Evolutionary conservation across 1,140 invertebrate genomes (phyloP), one percentile per base, ranked within the genome.

Genomic region (Brachionus paranguensis): DNA sequence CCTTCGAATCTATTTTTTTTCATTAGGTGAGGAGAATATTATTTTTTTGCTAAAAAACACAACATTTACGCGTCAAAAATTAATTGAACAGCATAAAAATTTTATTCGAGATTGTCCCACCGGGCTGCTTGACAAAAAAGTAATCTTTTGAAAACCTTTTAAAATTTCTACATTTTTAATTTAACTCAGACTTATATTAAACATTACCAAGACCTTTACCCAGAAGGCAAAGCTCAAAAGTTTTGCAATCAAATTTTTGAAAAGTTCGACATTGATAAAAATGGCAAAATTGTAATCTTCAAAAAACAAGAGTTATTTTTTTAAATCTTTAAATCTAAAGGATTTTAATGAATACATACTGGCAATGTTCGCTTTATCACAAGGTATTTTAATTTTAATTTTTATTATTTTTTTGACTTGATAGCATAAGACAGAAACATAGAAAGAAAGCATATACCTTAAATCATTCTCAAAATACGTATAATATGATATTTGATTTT

Each of bases 311-410:
- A 68, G 24, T 33, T 45, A 45, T 68, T 68, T 68, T 33, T 10
- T 33, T 68, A 0, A 65, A 37, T 33, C 11, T 33, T 37, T 68
- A 33, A 24, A 24, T 33, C 33, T 33, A 3, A 37, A 72, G 68
- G 68, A 84, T 74, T 84, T 84, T 84, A 43, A n/a, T 6, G 83
- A 84, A 37, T 84, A 43, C 20, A 27, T 84, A 17, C 10, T 84
- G n/a, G 83, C 83, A 10, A 70, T 74, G 37, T 47, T 27, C n/a
- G 12, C 53, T 29, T 24, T 55, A 0, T 50, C 83, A 37, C 64
- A 84, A 11, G 83, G 83, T 55, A 43, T 33, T 64, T 37, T 27
- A 7, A 60, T 24, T 60, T 24, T 60, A 10, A 45, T 72, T 41
- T 20, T 29, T 29, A 3, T 29, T n/a, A n/a, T n/a, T n/a, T 29